These are phyloP conservation scores for Neria commutata DNA, from an alignment of 2,888 invertebrate species.

Conservation along the genomic window DNA sequence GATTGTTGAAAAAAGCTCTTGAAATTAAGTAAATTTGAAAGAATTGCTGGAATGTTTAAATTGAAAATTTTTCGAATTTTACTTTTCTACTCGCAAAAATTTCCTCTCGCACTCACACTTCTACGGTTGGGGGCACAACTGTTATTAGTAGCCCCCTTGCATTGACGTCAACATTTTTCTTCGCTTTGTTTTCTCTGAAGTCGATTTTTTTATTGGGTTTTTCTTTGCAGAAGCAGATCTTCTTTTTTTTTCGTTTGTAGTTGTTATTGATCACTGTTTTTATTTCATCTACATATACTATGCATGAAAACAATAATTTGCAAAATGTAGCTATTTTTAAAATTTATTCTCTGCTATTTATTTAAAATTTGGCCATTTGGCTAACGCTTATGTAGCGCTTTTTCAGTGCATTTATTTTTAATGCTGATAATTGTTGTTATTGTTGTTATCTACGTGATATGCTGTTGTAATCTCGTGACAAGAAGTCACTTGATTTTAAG, in stretches of 20 bases:
- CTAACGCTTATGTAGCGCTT: background rate
- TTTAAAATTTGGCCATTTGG: background rate
- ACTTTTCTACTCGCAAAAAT: no score
- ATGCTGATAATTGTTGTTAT: background rate
- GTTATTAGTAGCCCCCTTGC: background rate
- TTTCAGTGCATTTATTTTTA: background rate
- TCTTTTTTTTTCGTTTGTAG: background rate
- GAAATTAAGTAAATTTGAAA: no score
- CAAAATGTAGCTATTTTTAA: background rate
- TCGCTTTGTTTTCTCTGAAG: background rate
- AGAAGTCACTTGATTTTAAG: slow-evolving; percentile 18
- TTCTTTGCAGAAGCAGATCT: background rate
- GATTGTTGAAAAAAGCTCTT: no score
- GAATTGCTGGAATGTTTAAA: no score
- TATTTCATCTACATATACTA: background rate
- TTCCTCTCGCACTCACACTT: no score
- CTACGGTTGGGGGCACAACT: background rate
- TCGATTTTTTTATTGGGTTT: background rate
- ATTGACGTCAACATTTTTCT: slow-evolving; percentile 2
- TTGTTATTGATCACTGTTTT: background rate
- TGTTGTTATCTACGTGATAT: background rate
- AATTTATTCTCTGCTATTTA: background rate
- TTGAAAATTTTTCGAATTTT: no score
- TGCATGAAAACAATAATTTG: background rate
- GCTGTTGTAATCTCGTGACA: slow-evolving; percentile 17